phyloP scores from a whole-genome alignment of 2,113 vertebrate genomes.

The Fregetta grallaria region DNA sequence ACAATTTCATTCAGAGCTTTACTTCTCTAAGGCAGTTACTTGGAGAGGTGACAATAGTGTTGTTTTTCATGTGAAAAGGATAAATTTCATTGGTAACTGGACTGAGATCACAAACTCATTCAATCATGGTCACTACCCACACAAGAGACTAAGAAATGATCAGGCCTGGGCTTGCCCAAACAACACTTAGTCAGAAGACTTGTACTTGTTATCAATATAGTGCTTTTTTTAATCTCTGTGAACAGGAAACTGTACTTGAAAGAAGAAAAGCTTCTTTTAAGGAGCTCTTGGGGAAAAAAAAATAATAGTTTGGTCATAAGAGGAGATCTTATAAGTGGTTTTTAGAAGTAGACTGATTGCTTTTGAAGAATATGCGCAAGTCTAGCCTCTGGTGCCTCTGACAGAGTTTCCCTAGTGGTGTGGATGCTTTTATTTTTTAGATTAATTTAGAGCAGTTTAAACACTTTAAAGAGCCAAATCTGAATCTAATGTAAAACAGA shows the following conservation, averaged over 20 bases:
- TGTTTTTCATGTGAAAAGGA: background rate
- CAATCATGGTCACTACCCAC: background rate
- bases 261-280: background rate
- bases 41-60: background rate
- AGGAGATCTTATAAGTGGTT: background rate
- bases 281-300: rapidly evolving
- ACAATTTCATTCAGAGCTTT: background rate
- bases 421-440: background rate
- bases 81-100: background rate
- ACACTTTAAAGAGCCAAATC: background rate
- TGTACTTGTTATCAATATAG: background rate
- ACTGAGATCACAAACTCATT: background rate
- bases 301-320: background rate
- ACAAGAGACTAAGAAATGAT: background rate
- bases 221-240: background rate
- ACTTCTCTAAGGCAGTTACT: background rate
- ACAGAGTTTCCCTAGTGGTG: background rate
- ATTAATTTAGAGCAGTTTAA: background rate
- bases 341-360: background rate
- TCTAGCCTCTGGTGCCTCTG: background rate
- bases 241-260: background rate
- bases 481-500: background rate
- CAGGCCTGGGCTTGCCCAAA: background rate
- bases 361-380: background rate
- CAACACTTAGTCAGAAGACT: background rate